Base-by-base conservation (phyloP, 1,140 invertebrate species). In the Marisa cornuarietis region DNA sequence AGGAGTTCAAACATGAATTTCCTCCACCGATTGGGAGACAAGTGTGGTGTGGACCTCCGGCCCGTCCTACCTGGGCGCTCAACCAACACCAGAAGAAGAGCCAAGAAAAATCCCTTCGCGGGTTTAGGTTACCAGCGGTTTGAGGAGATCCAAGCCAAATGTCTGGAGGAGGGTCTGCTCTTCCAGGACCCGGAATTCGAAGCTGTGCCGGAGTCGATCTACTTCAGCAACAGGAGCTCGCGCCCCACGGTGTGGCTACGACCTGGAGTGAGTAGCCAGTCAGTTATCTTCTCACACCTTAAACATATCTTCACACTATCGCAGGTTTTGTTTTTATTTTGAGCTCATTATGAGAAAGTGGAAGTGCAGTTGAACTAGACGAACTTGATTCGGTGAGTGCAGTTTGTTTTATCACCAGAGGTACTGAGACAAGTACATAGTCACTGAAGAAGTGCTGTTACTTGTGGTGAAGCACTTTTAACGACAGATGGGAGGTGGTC, bases 161-260 rank as follows among this genome's bases (percentile, higher is more conserved):
- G 89, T 73, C 79, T 82, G 52, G 83, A 84, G 49, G 83, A 88
- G 62, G 85, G 89, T 61, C 81, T 81, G 63, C 82, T 90, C 58
- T 91, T 90, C 85, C 89, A 91, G 79, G 90, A 91, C 81, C 88
- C 88, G 8, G 88, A 90, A 58, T 91, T 90, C 79, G 84, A 81
- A 22, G 87, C 90, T 3, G 81, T 81, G 31, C 85, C 90, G 71
- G 49, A 65, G 0, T 87, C 88, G 24, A 85, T 91, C 31, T 91
- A 90, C 83, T 90, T 87, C 83, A 88, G 86, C 78, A 75, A 78
- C 26, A 51, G 78, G 52, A 85, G 87, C 26, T 81, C 83, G 8
- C 80, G 85, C 18, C 80, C 83, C 54, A 88, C 90, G 76, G 87
- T 88, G 73, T 91, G 90, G 90, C 87, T 88, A 76, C 79, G 89